Base-by-base conservation (phyloP, 2,113 vertebrate species). In the Saccopteryx bilineata region DNA sequence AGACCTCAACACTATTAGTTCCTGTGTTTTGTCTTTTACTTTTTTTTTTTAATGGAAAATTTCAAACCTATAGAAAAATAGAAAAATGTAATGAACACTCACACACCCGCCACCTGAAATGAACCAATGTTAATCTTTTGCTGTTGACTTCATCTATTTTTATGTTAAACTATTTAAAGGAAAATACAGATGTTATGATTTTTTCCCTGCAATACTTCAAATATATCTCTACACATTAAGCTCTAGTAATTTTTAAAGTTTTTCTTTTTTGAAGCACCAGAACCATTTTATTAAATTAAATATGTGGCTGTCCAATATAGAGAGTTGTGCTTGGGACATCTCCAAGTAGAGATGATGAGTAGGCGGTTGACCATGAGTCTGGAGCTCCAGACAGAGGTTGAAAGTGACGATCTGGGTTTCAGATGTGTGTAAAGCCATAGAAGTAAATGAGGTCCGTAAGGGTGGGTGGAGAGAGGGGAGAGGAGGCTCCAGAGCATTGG, bases 181-280 rank as follows among this genome's bases (percentile, higher is more conserved):
- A 85, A 92, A n/a, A 68, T 80, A 61, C 24, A 86, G 69, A 24
- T 61, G 72, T 61, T 68, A 84, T 15, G 23, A 83, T 18, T 75
- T 87, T 87, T 91, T 87, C 61, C 56, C 21, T 66, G 81, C 65
- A 54, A 61, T 85, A 87, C 26, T 54, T 95, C 87, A 88, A 91
- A 48, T 76, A 19, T 9, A 56, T 66, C 68, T 71, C 26, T 69
- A 83, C 68, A 90, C 78, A 90, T 81, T 91, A 85, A 91, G 13
- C 85, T 72, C 66, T 24, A 66, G 24, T 78, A 10, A 31, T 69
- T 74, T 71, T 39, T n/a, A 71, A 89, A 80, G 17, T 5, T 17
- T 56, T 72, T 60, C 18, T 31, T 48, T 68, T 56, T 23, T 6
- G 21, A 88, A 78, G 82, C 31, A 78, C 24, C 17, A 60, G 60